Percentiles rank a stretch among this genome's conserved stretches.
Evolutionary conservation across 2,797 vertebrate genomes (phyloP).

Genomic region (Sardinella longiceps): DNA sequence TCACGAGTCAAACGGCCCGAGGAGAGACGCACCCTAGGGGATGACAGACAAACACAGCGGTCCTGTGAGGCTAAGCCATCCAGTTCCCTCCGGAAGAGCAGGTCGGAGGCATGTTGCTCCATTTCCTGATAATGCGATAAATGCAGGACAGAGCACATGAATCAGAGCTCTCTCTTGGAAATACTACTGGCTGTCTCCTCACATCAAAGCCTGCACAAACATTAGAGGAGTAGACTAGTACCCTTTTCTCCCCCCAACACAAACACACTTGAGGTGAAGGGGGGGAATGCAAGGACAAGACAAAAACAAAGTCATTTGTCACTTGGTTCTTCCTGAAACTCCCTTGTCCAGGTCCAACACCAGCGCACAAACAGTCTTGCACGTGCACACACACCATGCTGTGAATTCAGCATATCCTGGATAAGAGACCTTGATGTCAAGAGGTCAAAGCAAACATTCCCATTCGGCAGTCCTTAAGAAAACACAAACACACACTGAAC

Average conservation of each 20-base stretch:
- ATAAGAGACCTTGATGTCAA: background rate
- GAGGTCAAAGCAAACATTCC: background rate
- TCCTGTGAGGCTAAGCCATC: background rate
- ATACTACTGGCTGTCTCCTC: background rate
- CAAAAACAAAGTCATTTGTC: conserved; percentile 12
- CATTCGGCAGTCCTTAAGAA: background rate
- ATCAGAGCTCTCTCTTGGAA: background rate
- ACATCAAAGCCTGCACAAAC: conserved; percentile 11
- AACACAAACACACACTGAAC: background rate
- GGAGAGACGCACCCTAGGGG: background rate
- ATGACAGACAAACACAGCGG: background rate
- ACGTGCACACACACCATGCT: conserved; percentile 8
- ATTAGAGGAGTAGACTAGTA: background rate
- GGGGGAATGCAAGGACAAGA: background rate
- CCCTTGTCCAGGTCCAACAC: background rate
- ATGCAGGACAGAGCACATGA: background rate
- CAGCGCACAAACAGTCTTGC: background rate
- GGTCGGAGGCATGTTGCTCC: background rate
- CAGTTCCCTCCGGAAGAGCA: background rate
- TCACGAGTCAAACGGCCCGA: background rate
- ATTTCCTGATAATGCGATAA: background rate
- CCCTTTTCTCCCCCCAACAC: background rate
- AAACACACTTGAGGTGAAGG: background rate
- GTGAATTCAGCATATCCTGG: background rate
- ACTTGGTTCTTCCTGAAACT: conserved; percentile 8